phyloP scores from a whole-genome alignment of 1,140 invertebrate genomes.

The Vanessa atalanta region DNA sequence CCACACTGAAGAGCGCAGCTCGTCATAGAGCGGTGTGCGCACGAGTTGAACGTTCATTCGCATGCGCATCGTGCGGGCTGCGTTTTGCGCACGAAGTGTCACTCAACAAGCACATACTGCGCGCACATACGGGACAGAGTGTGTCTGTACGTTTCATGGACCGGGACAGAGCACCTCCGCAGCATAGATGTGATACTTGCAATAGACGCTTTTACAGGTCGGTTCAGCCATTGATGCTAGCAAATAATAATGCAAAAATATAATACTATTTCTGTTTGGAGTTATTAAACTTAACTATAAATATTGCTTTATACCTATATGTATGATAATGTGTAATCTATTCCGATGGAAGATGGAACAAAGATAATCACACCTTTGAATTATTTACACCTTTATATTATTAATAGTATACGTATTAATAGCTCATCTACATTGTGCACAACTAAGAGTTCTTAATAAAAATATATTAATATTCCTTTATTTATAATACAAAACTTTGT shows the following conservation, averaged over 20 bases:
- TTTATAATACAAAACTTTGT: too few relatives aligned
- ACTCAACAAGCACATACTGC: conserved; percentile 74
- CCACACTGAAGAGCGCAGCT: conserved; percentile 53
- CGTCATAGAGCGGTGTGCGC: conserved; percentile 60
- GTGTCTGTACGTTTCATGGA: conserved; percentile 67
- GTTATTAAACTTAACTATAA: not conserved
- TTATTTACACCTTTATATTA: too few relatives aligned
- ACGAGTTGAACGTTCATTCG: conserved; percentile 55
- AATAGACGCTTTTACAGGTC: conserved; percentile 78
- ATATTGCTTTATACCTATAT: too few relatives aligned
- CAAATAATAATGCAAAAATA: too few relatives aligned
- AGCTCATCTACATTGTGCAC: too few relatives aligned
- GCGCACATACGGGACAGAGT: conserved; percentile 65
- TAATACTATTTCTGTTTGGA: too few relatives aligned
- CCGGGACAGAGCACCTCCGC: conserved; percentile 37
- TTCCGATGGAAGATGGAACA: too few relatives aligned
- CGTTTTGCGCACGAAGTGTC: conserved; percentile 73
- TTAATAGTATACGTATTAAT: too few relatives aligned
- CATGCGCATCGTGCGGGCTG: conserved; percentile 65
- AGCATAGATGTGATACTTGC: conserved; percentile 75
- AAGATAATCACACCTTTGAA: too few relatives aligned
- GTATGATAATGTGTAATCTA: too few relatives aligned
- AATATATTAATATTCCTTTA: too few relatives aligned
- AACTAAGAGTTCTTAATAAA: too few relatives aligned
- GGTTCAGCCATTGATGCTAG: conserved; percentile 15